A percentile compares a stretch with the other conserved stretches of the same genome.
Evolutionary conservation across 1,140 invertebrate genomes (phyloP).

Genomic region (Pollicipes pollicipes): DNA sequence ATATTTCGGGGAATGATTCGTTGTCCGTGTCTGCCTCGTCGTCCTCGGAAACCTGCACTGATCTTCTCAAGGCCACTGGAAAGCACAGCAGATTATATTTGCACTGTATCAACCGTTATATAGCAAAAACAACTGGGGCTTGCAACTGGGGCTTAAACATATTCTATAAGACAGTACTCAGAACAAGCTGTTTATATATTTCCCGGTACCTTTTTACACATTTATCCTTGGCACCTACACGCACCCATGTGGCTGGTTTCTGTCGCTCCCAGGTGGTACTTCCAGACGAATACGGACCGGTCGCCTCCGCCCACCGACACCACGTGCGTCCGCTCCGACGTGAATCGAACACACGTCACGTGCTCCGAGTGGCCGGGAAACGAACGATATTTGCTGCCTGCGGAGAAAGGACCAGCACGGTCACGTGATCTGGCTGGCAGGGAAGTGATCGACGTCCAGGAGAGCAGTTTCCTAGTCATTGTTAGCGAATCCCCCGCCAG

Average conservation of each 20-base stretch:
- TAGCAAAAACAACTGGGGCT: too few relatives aligned
- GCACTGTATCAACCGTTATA: too few relatives aligned
- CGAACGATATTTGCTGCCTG: conserved; percentile 14
- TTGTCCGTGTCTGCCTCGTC: conserved; percentile 17
- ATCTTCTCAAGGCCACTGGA: not conserved
- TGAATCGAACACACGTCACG: conserved; percentile 17
- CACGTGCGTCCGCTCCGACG: conserved; percentile 13
- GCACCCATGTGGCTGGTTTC: not conserved
- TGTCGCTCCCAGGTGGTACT: conserved; percentile 5
- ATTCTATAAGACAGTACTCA: too few relatives aligned
- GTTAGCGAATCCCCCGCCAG: too few relatives aligned
- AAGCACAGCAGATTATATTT: too few relatives aligned
- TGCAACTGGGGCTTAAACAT: too few relatives aligned
- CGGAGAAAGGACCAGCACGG: not conserved
- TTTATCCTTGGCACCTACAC: too few relatives aligned
- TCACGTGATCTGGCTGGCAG: too few relatives aligned
- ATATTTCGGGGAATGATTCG: conserved; percentile 16
- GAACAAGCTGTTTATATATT: too few relatives aligned
- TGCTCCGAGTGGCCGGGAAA: conserved; percentile 17
- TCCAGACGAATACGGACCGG: conserved; percentile 17
- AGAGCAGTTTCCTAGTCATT: too few relatives aligned
- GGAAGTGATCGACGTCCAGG: too few relatives aligned
- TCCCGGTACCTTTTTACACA: too few relatives aligned
- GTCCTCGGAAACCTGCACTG: conserved; percentile 11
- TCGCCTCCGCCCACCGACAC: conserved; percentile 17